Percentiles rank a stretch among this genome's conserved stretches.
These are phyloP conservation scores for Myripristis murdjan DNA, from an alignment of 2,797 vertebrate genomes.

Conservation along the genomic window DNA sequence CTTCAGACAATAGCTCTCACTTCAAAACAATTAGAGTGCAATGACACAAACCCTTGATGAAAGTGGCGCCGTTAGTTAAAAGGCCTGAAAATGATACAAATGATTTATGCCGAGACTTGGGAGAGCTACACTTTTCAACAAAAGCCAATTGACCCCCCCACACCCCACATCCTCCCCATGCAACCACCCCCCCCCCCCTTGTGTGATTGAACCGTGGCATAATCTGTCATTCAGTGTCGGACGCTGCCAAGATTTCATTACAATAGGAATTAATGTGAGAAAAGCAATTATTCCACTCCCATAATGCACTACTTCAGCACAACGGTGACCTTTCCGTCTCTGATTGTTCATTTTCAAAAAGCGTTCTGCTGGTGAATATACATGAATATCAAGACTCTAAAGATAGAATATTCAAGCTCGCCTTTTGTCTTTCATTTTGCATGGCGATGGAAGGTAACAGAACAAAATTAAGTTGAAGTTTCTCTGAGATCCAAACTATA, in stretches of 20 bases:
- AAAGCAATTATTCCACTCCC: slow-evolving; percentile 83
- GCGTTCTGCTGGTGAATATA: slow-evolving; percentile 67
- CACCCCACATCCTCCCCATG: not conserved
- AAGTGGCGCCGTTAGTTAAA: slow-evolving; percentile 62
- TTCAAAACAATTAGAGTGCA: slow-evolving; percentile 77
- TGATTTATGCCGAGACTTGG: slow-evolving; percentile 65
- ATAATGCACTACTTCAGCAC: slow-evolving; percentile 81
- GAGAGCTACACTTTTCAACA: slow-evolving; percentile 59
- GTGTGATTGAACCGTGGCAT: slow-evolving; percentile 67
- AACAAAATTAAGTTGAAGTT: slow-evolving; percentile 61
- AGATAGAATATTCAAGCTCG: slow-evolving; percentile 66
- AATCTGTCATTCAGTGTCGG: slow-evolving; percentile 76
- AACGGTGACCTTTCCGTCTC: slow-evolving; percentile 80
- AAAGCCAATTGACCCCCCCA: slow-evolving; percentile 70
- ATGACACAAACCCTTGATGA: slow-evolving; percentile 66
- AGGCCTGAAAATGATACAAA: slow-evolving; percentile 67
- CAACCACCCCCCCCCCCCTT: slow-evolving; percentile 12
- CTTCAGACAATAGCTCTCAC: slow-evolving; percentile 67
- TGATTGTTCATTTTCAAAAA: slow-evolving; percentile 80
- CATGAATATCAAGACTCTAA: slow-evolving; percentile 70
- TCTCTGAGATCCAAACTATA: slow-evolving; percentile 19
- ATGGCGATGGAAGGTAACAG: slow-evolving; percentile 29
- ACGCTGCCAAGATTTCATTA: slow-evolving; percentile 77
- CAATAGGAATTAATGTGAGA: slow-evolving; percentile 82
- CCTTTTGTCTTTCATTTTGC: slow-evolving; percentile 34